A percentile compares a stretch with the other conserved stretches of the same genome.
Conservation (phyloP, 2,888 invertebrate genomes). For the Microplitis deprimator region DNA sequence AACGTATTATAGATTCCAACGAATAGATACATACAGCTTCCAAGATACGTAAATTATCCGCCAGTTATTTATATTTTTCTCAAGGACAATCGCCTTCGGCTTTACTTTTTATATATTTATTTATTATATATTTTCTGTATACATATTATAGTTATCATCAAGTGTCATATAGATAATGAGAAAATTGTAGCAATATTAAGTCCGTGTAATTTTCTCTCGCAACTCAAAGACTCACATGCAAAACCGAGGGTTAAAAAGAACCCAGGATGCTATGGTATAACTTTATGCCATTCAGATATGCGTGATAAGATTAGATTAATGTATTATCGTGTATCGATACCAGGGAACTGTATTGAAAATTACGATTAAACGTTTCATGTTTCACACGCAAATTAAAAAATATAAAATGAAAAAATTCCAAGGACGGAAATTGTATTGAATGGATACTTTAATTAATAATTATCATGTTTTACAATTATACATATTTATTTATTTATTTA, state of each 20-base stretch:
- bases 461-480: background rate
- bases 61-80: background rate
- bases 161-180: slow-evolving; percentile 3
- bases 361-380: background rate
- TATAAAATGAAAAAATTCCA: background rate
- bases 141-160: background rate
- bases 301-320: slow-evolving; percentile 37
- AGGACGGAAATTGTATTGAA: background rate
- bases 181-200: slow-evolving; percentile 23
- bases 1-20: background rate
- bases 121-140: background rate
- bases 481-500: background rate
- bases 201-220: slow-evolving; percentile 14
- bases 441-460: background rate
- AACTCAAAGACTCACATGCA: background rate
- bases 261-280: slow-evolving; percentile 3
- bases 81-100: background rate
- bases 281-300: background rate
- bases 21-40: background rate
- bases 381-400: background rate
- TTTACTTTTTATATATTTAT: background rate
- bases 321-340: slow-evolving; percentile 31
- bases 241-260: background rate
- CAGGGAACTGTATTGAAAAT: slow-evolving; percentile 4
- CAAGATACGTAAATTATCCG: background rate